Percentiles rank a stretch among this genome's conserved stretches.
These are phyloP conservation scores for Chloroceryle aenea DNA, from an alignment of 2,113 vertebrate genomes.

Conservation along the genomic window DNA sequence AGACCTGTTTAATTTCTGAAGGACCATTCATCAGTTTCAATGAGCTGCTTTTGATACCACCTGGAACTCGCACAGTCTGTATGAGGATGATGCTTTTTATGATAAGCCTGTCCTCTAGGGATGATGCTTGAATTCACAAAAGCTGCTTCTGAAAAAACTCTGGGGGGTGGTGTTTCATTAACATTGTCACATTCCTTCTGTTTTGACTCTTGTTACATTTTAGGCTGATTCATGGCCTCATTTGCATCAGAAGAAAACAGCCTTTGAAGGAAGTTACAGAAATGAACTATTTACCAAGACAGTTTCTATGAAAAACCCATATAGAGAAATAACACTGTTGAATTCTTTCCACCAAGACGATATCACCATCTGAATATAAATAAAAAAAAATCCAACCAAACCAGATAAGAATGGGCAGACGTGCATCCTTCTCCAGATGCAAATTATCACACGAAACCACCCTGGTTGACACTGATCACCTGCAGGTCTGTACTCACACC, in stretches of 20 bases:
- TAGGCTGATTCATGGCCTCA: neutral
- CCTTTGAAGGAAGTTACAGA: neutral
- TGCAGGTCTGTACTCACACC: neutral
- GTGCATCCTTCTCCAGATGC: neutral
- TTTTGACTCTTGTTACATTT: neutral
- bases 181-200: neutral
- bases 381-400: neutral
- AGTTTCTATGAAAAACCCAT: neutral
- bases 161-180: slow-evolving; percentile 63
- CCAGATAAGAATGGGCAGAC: neutral
- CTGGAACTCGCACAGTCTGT: neutral
- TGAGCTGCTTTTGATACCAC: neutral
- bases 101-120: slow-evolving; percentile 9
- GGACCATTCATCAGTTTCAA: neutral
- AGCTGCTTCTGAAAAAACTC: slow-evolving; percentile 62
- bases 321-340: neutral
- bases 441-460: neutral
- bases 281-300: neutral
- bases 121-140: neutral
- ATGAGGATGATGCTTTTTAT: slow-evolving; percentile 40
- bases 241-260: neutral
- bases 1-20: neutral
- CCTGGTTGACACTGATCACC: neutral
- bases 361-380: neutral
- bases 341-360: neutral